Evolutionary conservation across 2,113 vertebrate species (phyloP).

Genomic region (Plotosus lineatus): DNA sequence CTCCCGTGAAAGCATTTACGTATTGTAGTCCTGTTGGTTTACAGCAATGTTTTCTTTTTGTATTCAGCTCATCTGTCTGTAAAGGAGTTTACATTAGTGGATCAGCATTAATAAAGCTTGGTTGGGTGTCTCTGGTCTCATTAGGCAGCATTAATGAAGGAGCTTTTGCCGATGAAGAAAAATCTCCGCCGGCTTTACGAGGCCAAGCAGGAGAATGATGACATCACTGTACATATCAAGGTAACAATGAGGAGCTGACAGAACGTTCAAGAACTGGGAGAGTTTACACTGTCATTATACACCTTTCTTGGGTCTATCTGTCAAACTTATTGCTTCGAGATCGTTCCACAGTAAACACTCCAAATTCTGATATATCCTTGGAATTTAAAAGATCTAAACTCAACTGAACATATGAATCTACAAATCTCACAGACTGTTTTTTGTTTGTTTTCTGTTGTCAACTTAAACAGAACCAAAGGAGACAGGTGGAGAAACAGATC

Average conservation of each 20-base stretch:
- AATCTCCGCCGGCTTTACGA: slow-evolving; percentile 71
- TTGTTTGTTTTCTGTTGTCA: not conserved
- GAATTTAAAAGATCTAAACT: not conserved
- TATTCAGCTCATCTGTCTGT: not conserved
- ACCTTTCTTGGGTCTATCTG: not conserved
- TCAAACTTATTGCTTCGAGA: too few relatives aligned
- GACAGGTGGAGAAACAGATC: slow-evolving; percentile 69
- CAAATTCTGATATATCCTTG: not conserved
- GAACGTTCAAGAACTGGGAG: slow-evolving; percentile 10
- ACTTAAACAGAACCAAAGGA: slow-evolving; percentile 64
- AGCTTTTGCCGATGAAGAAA: slow-evolving; percentile 72
- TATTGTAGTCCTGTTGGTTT: not conserved
- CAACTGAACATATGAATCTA: not conserved
- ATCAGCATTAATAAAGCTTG: not conserved
- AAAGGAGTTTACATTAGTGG: not conserved
- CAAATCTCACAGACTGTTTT: not conserved
- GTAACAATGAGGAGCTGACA: slow-evolving; percentile 65
- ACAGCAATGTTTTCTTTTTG: not conserved
- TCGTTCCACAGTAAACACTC: too few relatives aligned
- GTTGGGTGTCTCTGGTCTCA: not conserved
- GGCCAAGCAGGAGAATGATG: slow-evolving; percentile 76
- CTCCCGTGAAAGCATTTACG: too few relatives aligned
- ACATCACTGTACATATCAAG: slow-evolving; percentile 76
- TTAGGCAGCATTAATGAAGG: slow-evolving; percentile 68
- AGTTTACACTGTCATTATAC: too few relatives aligned